Evolutionary conservation across 2,797 vertebrate genomes (phyloP).

Genomic region (Spinibarbus caldwelli): DNA sequence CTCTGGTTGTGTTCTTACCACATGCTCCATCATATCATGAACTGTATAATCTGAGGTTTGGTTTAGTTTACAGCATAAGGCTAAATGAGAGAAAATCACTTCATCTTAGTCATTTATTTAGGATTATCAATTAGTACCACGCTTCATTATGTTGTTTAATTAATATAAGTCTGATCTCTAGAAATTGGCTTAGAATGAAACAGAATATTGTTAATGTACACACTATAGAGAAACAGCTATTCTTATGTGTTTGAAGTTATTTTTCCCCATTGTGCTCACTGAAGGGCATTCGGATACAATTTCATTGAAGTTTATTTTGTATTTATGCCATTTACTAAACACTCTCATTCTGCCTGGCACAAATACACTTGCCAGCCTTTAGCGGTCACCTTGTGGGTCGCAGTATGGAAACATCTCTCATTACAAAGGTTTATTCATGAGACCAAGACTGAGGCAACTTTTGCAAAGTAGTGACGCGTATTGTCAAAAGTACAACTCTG

Average conservation of each 20-base stretch:
- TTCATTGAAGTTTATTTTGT: not conserved
- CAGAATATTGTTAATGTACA: not conserved
- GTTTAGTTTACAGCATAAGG: not conserved
- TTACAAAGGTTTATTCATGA: slow-evolving; percentile 25
- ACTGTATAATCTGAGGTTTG: not conserved
- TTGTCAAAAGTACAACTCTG: slow-evolving; percentile 33
- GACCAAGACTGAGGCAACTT: not conserved
- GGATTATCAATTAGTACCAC: not conserved
- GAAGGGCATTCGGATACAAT: not conserved
- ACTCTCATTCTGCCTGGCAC: not conserved
- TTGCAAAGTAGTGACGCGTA: slow-evolving; percentile 15
- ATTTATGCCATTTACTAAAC: not conserved
- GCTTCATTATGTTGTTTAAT: slow-evolving; percentile 9
- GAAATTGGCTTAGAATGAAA: not conserved
- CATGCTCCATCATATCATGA: not conserved
- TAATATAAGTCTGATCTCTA: not conserved
- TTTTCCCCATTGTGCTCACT: not conserved
- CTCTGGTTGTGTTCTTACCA: not conserved
- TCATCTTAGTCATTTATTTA: not conserved
- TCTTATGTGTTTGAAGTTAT: not conserved
- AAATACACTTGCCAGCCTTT: not conserved
- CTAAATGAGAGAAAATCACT: not conserved
- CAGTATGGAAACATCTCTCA: not conserved
- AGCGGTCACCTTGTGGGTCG: not conserved
- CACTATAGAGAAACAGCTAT: not conserved